phyloP scores from a whole-genome alignment of 1,140 invertebrate species.

The Andricus grossulariae region DNA sequence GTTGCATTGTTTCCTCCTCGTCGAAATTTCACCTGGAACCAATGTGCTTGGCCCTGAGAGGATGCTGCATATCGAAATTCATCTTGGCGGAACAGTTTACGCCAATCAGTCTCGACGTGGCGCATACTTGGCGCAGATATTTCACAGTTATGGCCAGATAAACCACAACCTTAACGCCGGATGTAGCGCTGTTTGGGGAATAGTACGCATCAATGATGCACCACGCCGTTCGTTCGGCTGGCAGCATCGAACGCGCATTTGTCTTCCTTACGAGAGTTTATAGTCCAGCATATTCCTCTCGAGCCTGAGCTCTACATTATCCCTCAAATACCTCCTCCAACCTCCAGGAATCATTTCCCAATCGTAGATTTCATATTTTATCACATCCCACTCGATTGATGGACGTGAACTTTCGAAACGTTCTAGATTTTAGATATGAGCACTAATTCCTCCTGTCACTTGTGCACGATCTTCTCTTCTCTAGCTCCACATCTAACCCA shows the following conservation, averaged over 20 bases:
- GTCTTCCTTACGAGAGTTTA: slow-evolving; percentile 71
- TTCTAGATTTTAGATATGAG: no score
- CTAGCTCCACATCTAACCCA: no score
- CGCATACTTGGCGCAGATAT: slow-evolving; percentile 64
- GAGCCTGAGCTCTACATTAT: slow-evolving; percentile 44
- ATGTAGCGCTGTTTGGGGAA: slow-evolving; percentile 71
- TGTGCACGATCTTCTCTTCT: no score
- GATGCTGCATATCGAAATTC: slow-evolving; percentile 51
- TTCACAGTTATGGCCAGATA: slow-evolving; percentile 74
- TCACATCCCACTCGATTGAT: no score
- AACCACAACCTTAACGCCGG: slow-evolving; percentile 69
- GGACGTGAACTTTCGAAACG: no score
- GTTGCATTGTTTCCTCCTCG: no score
- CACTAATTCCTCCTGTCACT: no score
- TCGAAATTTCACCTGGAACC: no score
- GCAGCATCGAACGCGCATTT: slow-evolving; percentile 67
- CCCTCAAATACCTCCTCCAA: neutral
- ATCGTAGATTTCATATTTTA: no score
- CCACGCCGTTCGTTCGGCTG: slow-evolving; percentile 52
- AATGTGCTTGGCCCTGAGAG: no score
- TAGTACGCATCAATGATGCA: slow-evolving; percentile 74
- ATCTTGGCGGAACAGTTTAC: slow-evolving; percentile 58
- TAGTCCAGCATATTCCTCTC: slow-evolving; percentile 62
- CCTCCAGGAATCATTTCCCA: neutral
- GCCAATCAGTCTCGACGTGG: slow-evolving; percentile 64